Percentiles rank a stretch among this genome's conserved stretches.
phyloP scores from a whole-genome alignment of 1,140 invertebrate species.

The Drosophila prosaltans region DNA sequence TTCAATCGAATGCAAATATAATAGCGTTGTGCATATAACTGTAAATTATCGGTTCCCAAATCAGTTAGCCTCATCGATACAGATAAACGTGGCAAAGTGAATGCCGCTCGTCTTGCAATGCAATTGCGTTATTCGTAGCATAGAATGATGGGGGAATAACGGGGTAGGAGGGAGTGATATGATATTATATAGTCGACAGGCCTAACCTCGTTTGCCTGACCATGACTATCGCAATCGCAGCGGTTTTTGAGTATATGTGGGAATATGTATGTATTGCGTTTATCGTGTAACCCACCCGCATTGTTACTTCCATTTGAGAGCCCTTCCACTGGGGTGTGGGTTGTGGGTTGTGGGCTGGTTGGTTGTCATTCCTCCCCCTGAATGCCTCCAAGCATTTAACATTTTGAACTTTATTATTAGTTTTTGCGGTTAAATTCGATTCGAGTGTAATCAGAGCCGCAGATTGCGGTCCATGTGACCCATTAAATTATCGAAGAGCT shows the following conservation, averaged over 20 bases:
- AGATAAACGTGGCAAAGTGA: slow-evolving; percentile 37
- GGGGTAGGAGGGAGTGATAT: neutral
- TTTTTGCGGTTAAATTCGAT: slow-evolving; percentile 69
- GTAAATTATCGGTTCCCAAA: slow-evolving; percentile 69
- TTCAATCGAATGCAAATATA: neutral
- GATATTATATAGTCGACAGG: neutral
- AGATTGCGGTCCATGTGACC: slow-evolving; percentile 55
- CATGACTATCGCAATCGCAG: slow-evolving; percentile 43
- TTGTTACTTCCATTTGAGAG: slow-evolving; percentile 43
- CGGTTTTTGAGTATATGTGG: slow-evolving; percentile 28
- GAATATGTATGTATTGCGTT: too few species aligned
- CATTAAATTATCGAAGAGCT: slow-evolving; percentile 31
- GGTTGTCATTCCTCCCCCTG: neutral
- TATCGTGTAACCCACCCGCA: slow-evolving; percentile 34
- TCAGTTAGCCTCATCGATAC: slow-evolving; percentile 62
- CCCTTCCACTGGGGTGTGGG: too few species aligned
- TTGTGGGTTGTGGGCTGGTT: neutral
- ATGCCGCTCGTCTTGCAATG: slow-evolving; percentile 52
- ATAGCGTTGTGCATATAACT: slow-evolving; percentile 29
- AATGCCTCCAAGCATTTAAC: slow-evolving; percentile 20
- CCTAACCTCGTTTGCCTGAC: slow-evolving; percentile 68
- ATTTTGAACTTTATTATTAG: slow-evolving; percentile 66
- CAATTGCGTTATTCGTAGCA: slow-evolving; percentile 60
- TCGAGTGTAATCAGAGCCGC: slow-evolving; percentile 46
- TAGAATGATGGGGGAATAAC: slow-evolving; percentile 11